Percentiles rank a stretch among this genome's conserved stretches.
These are phyloP conservation scores for Hapalemur alaotrensis DNA, from an alignment of 2,797 vertebrate genomes.

Conservation along the genomic window DNA sequence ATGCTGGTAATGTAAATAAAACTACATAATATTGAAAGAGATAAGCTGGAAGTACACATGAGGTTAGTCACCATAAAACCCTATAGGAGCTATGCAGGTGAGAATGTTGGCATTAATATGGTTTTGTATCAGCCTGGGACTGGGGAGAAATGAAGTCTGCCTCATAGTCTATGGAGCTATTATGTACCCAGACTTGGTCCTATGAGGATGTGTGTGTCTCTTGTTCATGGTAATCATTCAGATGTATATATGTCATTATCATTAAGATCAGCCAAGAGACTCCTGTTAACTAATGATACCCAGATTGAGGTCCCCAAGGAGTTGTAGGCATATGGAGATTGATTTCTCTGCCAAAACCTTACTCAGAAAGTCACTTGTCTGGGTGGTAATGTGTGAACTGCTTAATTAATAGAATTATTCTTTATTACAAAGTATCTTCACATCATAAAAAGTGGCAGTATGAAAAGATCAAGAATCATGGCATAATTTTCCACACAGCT, in stretches of 20 bases:
- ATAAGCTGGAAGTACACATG: neutral
- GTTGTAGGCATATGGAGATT: neutral
- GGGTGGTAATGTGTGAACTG: neutral
- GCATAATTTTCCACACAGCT: neutral
- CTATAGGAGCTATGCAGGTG: neutral
- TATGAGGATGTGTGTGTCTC: neutral
- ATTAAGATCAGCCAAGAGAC: slow-evolving; percentile 26
- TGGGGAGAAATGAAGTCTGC: neutral
- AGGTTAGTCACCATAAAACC: neutral
- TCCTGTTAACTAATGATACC: slow-evolving; percentile 26
- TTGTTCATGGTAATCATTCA: slow-evolving; percentile 32
- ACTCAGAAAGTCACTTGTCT: slow-evolving; percentile 9
- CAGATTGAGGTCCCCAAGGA: neutral
- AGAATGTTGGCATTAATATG: neutral
- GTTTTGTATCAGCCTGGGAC: neutral
- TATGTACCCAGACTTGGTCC: neutral
- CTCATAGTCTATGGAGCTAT: neutral
- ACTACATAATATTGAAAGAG: neutral
- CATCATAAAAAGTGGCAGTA: neutral
- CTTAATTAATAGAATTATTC: slow-evolving; percentile 24
- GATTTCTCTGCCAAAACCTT: slow-evolving; percentile 40
- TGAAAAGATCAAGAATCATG: neutral
- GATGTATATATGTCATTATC: slow-evolving; percentile 14
- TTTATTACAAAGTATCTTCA: slow-evolving; percentile 8
- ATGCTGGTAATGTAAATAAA: neutral